Conservation (phyloP, 2,113 vertebrate genomes). For the Chlorocebus sabaeus region DNA sequence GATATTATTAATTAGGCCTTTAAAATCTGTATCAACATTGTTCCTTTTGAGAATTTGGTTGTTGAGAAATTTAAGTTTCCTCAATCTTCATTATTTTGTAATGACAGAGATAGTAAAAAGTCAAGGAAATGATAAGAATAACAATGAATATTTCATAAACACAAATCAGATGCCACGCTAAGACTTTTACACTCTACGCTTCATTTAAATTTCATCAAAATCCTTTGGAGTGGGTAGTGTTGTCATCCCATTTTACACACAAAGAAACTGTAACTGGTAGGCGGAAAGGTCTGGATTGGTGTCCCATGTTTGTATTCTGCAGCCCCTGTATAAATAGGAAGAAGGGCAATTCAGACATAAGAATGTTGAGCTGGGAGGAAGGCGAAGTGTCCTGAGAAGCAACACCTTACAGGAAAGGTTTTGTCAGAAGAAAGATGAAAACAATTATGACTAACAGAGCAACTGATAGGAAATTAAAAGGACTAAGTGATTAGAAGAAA, state of each 20-base stretch:
- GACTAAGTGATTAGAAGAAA: neutral
- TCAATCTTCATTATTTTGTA: neutral
- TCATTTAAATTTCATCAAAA: neutral
- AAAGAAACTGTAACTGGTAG: neutral
- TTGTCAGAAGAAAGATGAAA: neutral
- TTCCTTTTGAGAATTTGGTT: neutral
- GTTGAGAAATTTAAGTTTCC: neutral
- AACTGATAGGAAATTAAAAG: neutral
- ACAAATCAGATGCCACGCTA: neutral
- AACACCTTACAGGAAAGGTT: rapidly evolving
- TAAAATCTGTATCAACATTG: neutral
- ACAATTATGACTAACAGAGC: neutral
- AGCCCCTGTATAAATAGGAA: neutral
- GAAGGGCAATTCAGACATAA: neutral
- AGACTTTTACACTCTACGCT: neutral
- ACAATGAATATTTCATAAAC: neutral
- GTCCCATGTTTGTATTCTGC: neutral
- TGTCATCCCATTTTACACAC: neutral
- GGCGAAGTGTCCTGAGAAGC: neutral
- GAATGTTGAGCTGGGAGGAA: neutral
- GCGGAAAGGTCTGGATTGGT: neutral
- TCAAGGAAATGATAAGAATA: neutral
- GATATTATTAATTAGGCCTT: neutral
- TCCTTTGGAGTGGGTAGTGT: neutral
- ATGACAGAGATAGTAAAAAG: neutral